These are phyloP conservation scores for Actenoides lindsayi DNA, from an alignment of 2,113 vertebrate genomes.

Conservation along the genomic window DNA sequence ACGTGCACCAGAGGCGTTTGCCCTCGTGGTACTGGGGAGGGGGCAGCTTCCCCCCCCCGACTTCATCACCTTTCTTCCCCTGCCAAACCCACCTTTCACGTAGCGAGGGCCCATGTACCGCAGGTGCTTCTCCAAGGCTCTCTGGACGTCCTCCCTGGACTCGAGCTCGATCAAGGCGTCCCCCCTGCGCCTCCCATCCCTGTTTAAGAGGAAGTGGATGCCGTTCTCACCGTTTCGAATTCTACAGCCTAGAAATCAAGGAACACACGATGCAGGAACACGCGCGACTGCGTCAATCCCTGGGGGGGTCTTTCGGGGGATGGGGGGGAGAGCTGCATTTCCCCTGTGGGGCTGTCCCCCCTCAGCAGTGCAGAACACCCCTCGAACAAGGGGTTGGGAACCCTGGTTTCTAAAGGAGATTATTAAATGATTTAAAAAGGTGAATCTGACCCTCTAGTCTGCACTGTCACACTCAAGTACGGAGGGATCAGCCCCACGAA, in stretches of 20 bases:
- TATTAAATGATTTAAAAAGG: neutral
- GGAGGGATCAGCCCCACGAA: neutral
- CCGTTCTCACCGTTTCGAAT: constrained; percentile 85
- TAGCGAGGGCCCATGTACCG: constrained; percentile 92
- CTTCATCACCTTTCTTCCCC: fast-evolving
- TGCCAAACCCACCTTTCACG: constrained; percentile 83
- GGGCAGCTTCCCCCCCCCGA: neutral
- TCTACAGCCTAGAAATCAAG: constrained; percentile 82
- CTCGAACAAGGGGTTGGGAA: neutral
- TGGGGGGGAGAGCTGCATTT: neutral
- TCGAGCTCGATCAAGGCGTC: constrained; percentile 91
- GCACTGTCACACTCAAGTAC: fast-evolving
- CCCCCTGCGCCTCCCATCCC: constrained; percentile 84
- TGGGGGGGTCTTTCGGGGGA: fast-evolving
- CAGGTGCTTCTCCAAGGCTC: constrained; percentile 89
- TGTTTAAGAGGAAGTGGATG: constrained; percentile 85
- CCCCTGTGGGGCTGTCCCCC: no score
- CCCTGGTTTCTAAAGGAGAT: neutral
- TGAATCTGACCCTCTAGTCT: neutral
- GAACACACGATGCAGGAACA: neutral
- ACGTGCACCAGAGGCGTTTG: fast-evolving
- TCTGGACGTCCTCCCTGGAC: constrained; percentile 85
- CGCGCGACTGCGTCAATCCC: fast-evolving
- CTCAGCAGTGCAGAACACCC: neutral
- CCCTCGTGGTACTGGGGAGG: fast-evolving